These are phyloP conservation scores for Drosophila pullipes DNA, from an alignment of 2,888 invertebrate species.

Conservation along the genomic window DNA sequence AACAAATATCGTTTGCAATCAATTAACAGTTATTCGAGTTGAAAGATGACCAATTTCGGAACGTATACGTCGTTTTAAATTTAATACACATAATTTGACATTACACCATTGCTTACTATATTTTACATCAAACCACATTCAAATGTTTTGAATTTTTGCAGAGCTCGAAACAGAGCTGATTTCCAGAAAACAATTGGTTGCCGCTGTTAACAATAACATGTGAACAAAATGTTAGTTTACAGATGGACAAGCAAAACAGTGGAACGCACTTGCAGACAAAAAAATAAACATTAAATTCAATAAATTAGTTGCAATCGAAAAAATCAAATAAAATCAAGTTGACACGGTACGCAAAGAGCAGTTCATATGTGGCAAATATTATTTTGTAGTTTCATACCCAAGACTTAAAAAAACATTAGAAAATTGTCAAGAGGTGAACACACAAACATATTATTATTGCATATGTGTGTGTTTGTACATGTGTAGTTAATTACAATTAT, in stretches of 20 bases:
- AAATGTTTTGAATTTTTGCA: background rate
- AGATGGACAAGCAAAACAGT: slow-evolving; percentile 11
- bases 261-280: slow-evolving; percentile 29
- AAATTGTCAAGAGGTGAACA: background rate
- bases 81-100: background rate
- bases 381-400: slow-evolving; percentile 1
- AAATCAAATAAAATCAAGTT: slow-evolving; percentile 21
- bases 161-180: background rate
- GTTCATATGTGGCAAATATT: slow-evolving; percentile 37
- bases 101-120: background rate
- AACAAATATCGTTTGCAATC: background rate
- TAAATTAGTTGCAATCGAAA: slow-evolving; percentile 33
- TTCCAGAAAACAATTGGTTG: background rate
- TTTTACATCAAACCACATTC: background rate
- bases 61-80: background rate
- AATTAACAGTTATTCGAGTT: background rate
- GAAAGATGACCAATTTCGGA: background rate
- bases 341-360: slow-evolving; percentile 41
- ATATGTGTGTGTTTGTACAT: background rate
- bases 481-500: slow-evolving; percentile 13
- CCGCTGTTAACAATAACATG: slow-evolving; percentile 1
- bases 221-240: slow-evolving; percentile 23
- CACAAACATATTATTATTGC: slow-evolving; percentile 1
- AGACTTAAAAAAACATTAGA: slow-evolving; percentile 3
- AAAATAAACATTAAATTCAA: slow-evolving; percentile 39